Evolutionary conservation across 2,113 vertebrate genomes (phyloP).

Genomic region (Propithecus coquereli): DNA sequence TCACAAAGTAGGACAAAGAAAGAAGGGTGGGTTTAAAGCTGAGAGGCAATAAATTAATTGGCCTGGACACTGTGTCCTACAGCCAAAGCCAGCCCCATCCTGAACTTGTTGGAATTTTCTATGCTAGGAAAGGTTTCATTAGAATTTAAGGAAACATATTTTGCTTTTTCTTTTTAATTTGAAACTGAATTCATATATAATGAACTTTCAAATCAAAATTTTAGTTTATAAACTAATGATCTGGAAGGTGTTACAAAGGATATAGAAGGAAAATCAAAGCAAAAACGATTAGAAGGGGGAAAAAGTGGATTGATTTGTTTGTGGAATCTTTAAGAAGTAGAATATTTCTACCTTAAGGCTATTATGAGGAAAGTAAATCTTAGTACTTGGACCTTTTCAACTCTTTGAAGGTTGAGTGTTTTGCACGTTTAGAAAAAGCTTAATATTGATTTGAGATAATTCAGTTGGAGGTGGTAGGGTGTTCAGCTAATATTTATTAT

Average conservation of each 20-base stretch:
- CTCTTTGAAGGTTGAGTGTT: conserved; percentile 26
- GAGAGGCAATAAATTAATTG: neutral
- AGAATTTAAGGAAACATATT: neutral
- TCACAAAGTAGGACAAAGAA: neutral
- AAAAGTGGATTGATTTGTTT: neutral
- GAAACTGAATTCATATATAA: conserved; percentile 33
- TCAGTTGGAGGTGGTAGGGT: neutral
- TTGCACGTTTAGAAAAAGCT: neutral
- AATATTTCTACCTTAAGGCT: neutral
- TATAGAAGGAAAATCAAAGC: conserved; percentile 1
- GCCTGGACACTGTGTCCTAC: neutral
- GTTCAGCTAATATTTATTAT: neutral
- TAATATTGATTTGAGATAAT: conserved; percentile 1
- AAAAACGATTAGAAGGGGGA: neutral
- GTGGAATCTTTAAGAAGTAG: neutral
- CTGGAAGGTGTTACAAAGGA: neutral
- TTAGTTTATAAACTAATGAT: neutral
- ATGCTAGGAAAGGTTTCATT: neutral
- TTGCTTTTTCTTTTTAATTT: neutral
- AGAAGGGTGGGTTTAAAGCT: neutral
- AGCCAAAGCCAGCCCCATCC: neutral
- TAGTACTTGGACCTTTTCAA: neutral
- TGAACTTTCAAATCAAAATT: conserved; percentile 28
- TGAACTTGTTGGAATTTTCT: neutral
- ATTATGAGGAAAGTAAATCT: neutral